phyloP scores from a whole-genome alignment of 2,113 vertebrate genomes.

The Neoarius graeffei region DNA sequence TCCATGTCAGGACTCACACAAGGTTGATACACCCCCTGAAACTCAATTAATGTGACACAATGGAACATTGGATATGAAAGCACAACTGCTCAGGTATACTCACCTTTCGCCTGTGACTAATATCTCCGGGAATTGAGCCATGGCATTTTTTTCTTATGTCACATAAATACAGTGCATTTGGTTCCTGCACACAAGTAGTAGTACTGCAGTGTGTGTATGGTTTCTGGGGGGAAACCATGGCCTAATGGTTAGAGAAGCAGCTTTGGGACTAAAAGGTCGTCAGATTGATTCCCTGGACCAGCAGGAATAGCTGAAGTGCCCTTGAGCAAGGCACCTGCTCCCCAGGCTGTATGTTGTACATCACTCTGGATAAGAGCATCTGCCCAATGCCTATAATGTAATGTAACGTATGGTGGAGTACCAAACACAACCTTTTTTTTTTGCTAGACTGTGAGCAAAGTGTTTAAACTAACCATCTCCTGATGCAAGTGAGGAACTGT shows the following conservation, averaged over 20 bases:
- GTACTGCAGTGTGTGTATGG: neutral
- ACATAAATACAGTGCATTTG: neutral
- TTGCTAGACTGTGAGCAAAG: neutral
- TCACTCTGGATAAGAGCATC: no score
- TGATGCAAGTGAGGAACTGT: neutral
- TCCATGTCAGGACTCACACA: constrained; percentile 58
- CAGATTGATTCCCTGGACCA: no score
- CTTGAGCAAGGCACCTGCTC: no score
- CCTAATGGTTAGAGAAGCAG: no score
- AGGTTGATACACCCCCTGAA: constrained; percentile 42
- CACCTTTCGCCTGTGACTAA: constrained; percentile 35
- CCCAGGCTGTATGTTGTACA: no score
- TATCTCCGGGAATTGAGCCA: constrained; percentile 3
- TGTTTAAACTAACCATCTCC: constrained; percentile 10
- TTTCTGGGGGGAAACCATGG: no score
- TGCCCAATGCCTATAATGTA: no score
- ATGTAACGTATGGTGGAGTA: no score
- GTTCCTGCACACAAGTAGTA: neutral
- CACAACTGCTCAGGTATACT: neutral
- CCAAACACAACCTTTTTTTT: neutral
- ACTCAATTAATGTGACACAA: constrained; percentile 17
- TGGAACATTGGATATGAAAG: neutral
- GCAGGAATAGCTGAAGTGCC: no score
- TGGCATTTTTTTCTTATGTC: neutral
- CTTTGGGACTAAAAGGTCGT: no score